Percentiles rank a stretch among this genome's conserved stretches.
Conservation (phyloP, 2,113 vertebrate species). For the Gyps fulvus region DNA sequence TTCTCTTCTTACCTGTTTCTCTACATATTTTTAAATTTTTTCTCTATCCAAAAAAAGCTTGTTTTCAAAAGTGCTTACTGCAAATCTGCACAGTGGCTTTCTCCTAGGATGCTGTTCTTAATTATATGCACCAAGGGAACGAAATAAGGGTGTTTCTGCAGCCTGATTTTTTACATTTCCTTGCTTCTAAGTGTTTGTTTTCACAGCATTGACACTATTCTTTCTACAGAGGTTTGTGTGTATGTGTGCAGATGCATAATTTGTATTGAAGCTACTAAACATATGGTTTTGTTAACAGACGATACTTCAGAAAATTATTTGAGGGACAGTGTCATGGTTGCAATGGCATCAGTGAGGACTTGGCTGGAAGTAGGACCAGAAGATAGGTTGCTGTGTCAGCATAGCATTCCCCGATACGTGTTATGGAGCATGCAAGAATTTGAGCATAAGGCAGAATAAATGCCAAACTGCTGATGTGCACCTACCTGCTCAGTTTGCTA, state of each 20-base stretch:
- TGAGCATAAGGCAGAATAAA: not conserved
- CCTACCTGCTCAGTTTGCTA: not conserved
- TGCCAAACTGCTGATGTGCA: not conserved
- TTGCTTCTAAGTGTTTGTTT: not conserved
- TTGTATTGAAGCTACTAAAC: not conserved
- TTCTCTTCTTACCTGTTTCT: constrained; percentile 3
- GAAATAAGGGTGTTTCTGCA: not conserved
- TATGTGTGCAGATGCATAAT: not conserved
- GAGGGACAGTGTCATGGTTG: not conserved
- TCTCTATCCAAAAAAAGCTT: not conserved
- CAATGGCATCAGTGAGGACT: not conserved
- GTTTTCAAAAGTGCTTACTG: constrained; percentile 10
- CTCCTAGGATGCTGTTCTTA: not conserved
- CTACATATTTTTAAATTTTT: not conserved
- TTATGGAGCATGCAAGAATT: not conserved
- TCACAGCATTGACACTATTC: not conserved
- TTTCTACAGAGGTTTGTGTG: not conserved
- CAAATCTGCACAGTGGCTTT: not conserved
- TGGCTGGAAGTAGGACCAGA: not conserved
- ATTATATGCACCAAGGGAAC: not conserved
- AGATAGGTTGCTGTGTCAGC: not conserved
- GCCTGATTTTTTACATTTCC: not conserved
- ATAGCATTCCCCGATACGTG: fast-evolving
- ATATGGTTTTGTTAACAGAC: not conserved
- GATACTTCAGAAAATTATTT: not conserved